Evolutionary conservation across 2,888 invertebrate genomes (phyloP).

Genomic region (Agrotis ipsilon): DNA sequence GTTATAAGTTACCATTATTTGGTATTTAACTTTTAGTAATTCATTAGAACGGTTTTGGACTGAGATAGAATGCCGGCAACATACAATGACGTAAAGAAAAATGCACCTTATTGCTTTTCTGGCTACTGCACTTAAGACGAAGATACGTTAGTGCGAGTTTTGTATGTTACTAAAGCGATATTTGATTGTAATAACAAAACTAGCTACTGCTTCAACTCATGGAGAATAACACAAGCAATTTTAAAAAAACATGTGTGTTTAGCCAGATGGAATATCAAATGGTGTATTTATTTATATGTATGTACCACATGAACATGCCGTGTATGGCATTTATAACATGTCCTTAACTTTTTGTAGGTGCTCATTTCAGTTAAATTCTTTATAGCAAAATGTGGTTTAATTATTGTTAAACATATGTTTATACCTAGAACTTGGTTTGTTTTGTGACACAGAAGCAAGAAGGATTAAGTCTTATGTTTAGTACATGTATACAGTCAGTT

Average conservation of each 20-base stretch:
- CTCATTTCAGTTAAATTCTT: constrained; percentile 14
- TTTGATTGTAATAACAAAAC: neutral
- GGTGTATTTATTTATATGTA: constrained; percentile 1
- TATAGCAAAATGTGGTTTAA: constrained; percentile 17
- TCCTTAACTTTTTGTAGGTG: constrained; percentile 26
- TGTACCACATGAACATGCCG: neutral
- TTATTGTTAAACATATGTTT: neutral
- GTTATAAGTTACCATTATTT: constrained; percentile 57
- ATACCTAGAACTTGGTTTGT: neutral
- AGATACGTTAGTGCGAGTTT: neutral
- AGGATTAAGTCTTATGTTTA: constrained; percentile 8
- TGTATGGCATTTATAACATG: constrained; percentile 30
- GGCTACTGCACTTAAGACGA: neutral
- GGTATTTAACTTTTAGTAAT: constrained; percentile 45
- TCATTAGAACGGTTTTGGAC: constrained; percentile 26
- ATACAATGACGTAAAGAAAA: neutral
- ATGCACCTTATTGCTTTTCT: neutral
- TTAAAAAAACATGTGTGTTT: constrained; percentile 5
- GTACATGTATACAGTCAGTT: constrained; percentile 19
- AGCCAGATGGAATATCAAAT: neutral
- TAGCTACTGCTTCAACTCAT: too few species aligned
- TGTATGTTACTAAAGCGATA: neutral
- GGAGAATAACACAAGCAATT: neutral
- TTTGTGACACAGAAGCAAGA: neutral
- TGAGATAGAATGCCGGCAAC: constrained; percentile 9